Percentiles rank a stretch among this genome's conserved stretches.
These are phyloP conservation scores for Callimorpha dominula DNA, from an alignment of 2,888 invertebrate species.

Conservation along the genomic window DNA sequence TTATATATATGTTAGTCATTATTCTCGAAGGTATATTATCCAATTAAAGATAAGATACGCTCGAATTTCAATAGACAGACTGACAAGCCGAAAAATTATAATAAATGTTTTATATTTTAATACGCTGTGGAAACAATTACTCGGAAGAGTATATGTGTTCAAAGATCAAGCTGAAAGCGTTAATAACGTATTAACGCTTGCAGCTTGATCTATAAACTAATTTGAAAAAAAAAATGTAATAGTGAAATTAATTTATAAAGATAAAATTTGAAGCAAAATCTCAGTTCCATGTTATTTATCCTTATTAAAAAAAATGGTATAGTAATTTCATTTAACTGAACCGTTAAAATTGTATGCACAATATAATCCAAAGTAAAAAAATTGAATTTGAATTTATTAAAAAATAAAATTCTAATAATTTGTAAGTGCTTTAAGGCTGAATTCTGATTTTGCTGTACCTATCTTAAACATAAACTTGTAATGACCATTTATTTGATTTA, in stretches of 20 bases:
- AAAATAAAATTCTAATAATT: neutral
- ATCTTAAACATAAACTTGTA: neutral
- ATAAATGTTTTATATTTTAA: constrained; percentile 81
- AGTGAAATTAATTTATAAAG: too few species aligned
- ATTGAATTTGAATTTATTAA: too few species aligned
- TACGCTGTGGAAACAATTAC: constrained; percentile 79
- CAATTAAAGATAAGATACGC: constrained; percentile 84
- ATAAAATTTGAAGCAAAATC: too few species aligned
- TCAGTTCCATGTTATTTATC: too few species aligned
- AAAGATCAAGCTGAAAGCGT: constrained; percentile 39
- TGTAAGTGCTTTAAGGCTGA: too few species aligned
- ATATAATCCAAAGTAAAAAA: too few species aligned
- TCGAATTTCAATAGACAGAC: constrained; percentile 82
- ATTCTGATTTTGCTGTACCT: neutral
- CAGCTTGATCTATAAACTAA: too few species aligned
- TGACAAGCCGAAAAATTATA: constrained; percentile 83
- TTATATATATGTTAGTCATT: constrained; percentile 59
- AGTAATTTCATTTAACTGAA: too few species aligned
- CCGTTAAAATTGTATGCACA: too few species aligned
- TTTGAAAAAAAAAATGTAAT: too few species aligned
- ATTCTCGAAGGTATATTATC: constrained; percentile 68
- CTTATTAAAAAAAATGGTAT: too few species aligned
- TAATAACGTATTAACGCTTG: neutral
- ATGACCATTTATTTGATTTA: too few species aligned
- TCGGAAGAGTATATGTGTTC: constrained; percentile 43